Evolutionary conservation across 2,797 vertebrate genomes (phyloP).

Genomic region (Karalla daura): DNA sequence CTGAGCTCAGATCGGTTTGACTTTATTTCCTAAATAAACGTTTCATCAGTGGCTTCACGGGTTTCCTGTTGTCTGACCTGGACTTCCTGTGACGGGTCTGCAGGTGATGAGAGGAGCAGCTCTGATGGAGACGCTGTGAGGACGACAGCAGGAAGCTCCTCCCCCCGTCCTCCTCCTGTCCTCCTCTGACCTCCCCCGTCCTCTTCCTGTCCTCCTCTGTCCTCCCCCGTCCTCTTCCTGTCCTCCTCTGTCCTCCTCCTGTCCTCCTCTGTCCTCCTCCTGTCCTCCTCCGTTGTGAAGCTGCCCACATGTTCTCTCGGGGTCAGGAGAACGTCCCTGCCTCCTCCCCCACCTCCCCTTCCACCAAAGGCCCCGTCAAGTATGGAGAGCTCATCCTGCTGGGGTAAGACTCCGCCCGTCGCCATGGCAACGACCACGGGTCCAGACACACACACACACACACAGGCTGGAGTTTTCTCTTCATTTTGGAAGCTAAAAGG

Average conservation of each 20-base stretch:
- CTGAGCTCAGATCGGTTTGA: too few species aligned
- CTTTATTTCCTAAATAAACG: neutral
- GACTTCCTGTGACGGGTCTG: neutral
- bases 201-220: too few species aligned
- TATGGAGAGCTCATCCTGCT: conserved; percentile 96
- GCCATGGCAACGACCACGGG: too few species aligned
- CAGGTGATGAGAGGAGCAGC: conserved; percentile 33
- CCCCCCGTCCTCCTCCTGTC: neutral
- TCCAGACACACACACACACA: too few species aligned
- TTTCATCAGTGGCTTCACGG: too few species aligned
- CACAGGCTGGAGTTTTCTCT: too few species aligned
- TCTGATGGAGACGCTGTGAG: conserved; percentile 59
- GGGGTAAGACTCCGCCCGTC: conserved; percentile 90
- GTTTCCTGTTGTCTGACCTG: neutral
- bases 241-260: too few species aligned
- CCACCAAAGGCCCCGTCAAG: conserved; percentile 88
- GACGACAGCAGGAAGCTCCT: conserved; percentile 1
- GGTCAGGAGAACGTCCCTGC: conserved; percentile 92
- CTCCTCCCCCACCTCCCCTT: conserved; percentile 64
- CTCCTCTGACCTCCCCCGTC: too few species aligned
- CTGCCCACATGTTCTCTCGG: conserved; percentile 61
- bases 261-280: too few species aligned
- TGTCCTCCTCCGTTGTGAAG: too few species aligned
- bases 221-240: neutral
- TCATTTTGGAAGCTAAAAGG: too few species aligned